phyloP scores from a whole-genome alignment of 1,140 invertebrate genomes.

The Brachionus calyciflorus region DNA sequence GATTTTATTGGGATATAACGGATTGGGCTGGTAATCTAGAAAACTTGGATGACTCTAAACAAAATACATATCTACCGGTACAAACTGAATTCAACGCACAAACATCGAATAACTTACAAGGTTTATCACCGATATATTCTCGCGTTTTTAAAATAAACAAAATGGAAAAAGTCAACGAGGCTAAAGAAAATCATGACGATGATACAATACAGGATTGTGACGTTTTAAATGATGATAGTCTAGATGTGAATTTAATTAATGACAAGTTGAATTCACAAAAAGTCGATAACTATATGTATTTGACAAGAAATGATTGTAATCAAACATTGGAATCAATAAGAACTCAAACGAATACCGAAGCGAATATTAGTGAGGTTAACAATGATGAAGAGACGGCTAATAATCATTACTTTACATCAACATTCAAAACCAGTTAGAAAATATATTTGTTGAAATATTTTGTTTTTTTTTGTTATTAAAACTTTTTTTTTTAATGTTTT shows the following conservation, averaged over 20 bases:
- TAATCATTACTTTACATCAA: neutral
- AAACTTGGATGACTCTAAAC: neutral
- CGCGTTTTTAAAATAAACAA: constrained; percentile 38
- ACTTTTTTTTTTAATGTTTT: too few relatives aligned
- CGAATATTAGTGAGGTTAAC: neutral
- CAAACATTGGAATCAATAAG: constrained; percentile 13
- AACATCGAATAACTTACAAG: neutral
- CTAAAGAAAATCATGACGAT: neutral
- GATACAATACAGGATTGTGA: neutral
- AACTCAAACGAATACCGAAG: neutral
- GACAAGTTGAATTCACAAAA: neutral
- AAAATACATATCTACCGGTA: neutral
- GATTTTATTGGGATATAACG: constrained; percentile 47
- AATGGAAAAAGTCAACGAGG: neutral
- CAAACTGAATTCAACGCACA: too few relatives aligned
- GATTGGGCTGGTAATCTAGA: constrained; percentile 32
- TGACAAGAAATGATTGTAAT: constrained; percentile 17
- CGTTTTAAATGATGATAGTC: neutral
- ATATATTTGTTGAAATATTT: too few relatives aligned
- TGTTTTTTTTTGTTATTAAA: too few relatives aligned
- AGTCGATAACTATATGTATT: constrained; percentile 17
- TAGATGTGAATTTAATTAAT: neutral
- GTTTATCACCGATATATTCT: constrained; percentile 37
- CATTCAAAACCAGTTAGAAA: too few relatives aligned
- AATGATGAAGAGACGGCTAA: neutral